Percentiles rank a stretch among this genome's conserved stretches.
phyloP scores from a whole-genome alignment of 2,888 invertebrate genomes.

The Hydropsyche betteni region DNA sequence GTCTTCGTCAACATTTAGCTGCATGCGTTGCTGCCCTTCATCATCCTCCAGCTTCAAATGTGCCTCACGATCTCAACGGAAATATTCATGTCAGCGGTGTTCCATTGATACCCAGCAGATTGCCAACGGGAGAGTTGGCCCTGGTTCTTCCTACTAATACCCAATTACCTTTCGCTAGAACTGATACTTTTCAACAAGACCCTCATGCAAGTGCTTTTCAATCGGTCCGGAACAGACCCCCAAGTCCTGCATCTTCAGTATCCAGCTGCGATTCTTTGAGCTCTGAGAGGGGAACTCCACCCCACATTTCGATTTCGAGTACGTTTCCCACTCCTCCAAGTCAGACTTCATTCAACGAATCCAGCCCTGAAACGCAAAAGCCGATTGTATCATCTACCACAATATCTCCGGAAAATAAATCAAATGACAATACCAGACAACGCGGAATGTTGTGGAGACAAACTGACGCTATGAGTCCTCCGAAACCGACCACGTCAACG shows the following conservation, averaged over 20 bases:
- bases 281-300: slow-evolving; percentile 66
- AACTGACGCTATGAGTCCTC: slow-evolving; percentile 35
- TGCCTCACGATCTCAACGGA: slow-evolving; percentile 55
- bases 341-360: slow-evolving; percentile 67
- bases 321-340: slow-evolving; percentile 69
- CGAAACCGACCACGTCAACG: slow-evolving; percentile 32
- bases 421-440: slow-evolving; percentile 40
- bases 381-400: slow-evolving; percentile 67
- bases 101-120: slow-evolving; percentile 72
- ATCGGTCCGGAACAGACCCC: slow-evolving; percentile 59
- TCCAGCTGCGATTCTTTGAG: slow-evolving; percentile 72
- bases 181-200: slow-evolving; percentile 52
- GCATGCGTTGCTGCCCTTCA: slow-evolving; percentile 72
- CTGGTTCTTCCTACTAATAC: slow-evolving; percentile 70
- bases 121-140: slow-evolving; percentile 73
- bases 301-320: slow-evolving; percentile 60
- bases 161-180: slow-evolving; percentile 61
- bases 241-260: slow-evolving; percentile 77
- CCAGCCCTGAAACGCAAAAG: slow-evolving; percentile 65
- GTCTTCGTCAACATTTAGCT: slow-evolving; percentile 73
- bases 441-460: slow-evolving; percentile 42
- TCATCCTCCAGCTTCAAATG: slow-evolving; percentile 58
- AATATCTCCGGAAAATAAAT: slow-evolving; percentile 61
- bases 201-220: slow-evolving; percentile 64
- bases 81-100: slow-evolving; percentile 70